Conservation (phyloP, 2,797 vertebrate genomes). For the Chelon labrosus region DNA sequence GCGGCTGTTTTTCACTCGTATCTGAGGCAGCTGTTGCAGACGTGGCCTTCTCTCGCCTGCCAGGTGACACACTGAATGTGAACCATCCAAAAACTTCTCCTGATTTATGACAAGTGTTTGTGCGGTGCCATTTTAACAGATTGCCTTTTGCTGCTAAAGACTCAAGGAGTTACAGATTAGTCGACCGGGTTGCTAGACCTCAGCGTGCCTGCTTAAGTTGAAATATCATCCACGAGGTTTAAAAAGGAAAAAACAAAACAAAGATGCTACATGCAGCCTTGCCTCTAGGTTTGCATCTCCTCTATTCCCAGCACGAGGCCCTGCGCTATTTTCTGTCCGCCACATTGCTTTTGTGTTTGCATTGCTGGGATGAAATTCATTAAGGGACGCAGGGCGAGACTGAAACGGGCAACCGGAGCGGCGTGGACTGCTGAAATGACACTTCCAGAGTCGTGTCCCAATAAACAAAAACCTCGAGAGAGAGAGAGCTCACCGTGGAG, state of each 20-base stretch:
- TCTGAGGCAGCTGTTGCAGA: background rate
- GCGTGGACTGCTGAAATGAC: background rate
- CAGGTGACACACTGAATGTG: background rate
- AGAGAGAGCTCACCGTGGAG: background rate
- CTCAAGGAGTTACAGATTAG: background rate
- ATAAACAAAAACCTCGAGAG: constrained; percentile 1
- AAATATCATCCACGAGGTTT: background rate
- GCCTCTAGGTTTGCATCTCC: constrained; percentile 2
- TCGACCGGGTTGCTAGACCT: too few relatives aligned
- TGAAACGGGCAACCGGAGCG: background rate
- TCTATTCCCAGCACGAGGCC: constrained; percentile 6
- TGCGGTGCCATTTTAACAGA: too few relatives aligned
- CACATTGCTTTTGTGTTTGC: constrained; percentile 11
- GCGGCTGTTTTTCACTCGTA: background rate
- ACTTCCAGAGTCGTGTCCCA: constrained; percentile 7
- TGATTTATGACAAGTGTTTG: background rate
- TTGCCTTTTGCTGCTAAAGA: too few relatives aligned
- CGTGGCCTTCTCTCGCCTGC: background rate
- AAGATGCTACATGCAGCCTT: background rate
- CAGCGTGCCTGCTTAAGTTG: too few relatives aligned
- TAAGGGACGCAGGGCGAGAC: background rate
- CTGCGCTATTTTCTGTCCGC: constrained; percentile 16
- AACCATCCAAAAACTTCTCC: background rate
- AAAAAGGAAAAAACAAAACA: constrained; percentile 1
- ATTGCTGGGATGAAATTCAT: background rate